Evolutionary conservation across 2,888 invertebrate species (phyloP).

Genomic region (Tryphoninae sp.): DNA sequence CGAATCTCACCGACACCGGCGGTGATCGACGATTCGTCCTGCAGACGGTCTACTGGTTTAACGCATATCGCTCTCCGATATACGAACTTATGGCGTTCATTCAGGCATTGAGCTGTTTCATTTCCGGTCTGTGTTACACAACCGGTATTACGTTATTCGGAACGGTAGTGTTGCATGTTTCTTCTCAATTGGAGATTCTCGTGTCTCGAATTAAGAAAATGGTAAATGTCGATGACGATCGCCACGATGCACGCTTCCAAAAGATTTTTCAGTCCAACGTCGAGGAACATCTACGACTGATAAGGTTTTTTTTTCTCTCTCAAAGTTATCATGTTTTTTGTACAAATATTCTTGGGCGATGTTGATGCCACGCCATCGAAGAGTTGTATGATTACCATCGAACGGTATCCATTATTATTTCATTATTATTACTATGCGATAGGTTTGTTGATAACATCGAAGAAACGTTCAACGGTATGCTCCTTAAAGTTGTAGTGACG

Average conservation of each 20-base stretch:
- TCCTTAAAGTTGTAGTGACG: constrained; percentile 32
- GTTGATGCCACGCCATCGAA: too few relatives aligned
- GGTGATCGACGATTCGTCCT: constrained; percentile 44
- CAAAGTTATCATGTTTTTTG: background rate
- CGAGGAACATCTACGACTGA: constrained; percentile 32
- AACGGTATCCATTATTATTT: too few relatives aligned
- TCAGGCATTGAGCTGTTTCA: constrained; percentile 42
- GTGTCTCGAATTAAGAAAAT: constrained; percentile 24
- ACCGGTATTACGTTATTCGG: constrained; percentile 58
- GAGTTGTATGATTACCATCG: too few relatives aligned
- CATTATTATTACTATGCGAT: background rate
- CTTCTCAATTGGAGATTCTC: constrained; percentile 57
- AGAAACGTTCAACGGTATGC: constrained; percentile 44
- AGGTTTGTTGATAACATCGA: constrained; percentile 39
- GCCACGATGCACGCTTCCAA: background rate
- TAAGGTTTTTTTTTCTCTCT: constrained; percentile 19
- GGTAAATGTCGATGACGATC: background rate
- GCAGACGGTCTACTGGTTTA: constrained; percentile 51
- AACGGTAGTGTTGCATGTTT: constrained; percentile 55
- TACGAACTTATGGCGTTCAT: constrained; percentile 53
- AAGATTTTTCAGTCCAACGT: background rate
- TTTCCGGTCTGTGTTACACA: constrained; percentile 53
- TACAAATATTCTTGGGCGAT: too few relatives aligned
- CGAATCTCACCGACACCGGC: constrained; percentile 58
- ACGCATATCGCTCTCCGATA: constrained; percentile 47